Base-by-base conservation (phyloP, 2,797 vertebrate genomes). In the Siniperca scherzeri region DNA sequence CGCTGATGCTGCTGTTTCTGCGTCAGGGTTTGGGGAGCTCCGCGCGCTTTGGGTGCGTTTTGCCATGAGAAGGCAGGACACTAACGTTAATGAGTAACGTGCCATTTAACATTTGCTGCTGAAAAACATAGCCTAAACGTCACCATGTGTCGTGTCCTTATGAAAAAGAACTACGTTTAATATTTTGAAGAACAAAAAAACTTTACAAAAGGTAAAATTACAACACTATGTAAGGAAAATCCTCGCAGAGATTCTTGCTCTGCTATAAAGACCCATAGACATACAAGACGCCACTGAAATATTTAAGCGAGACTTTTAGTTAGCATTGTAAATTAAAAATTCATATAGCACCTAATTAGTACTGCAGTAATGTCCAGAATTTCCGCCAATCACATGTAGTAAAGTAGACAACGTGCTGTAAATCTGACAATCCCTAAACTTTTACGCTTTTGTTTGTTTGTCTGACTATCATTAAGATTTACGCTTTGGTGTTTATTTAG, bases 1-100 rank as follows among this genome's bases (percentile, higher is more conserved):
- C 16, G 65, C 74, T 27, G 69, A 38, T 30, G 77, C 56, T 40
- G 74, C 60, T 22, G 33, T 8, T 13, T 22, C 48, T 71, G 64
- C 68, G 74, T 57, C 80, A 78, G 55, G 76, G 38, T 72, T 73
- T 70, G 85, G 68, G 50, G 33, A 87, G 66, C 72, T 70, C 25
- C 55, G 70, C 55, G 80, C 85, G 84, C 78, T 70, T 64, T 73
- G 65, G 69, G 17, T 33, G 70, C 68, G 42, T 71, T 38, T 56
- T 36, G 21, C 33, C 38, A 13, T 2, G 33, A 59, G 22, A 60
- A 30, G 25, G 19, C 7, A 25, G 21, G 10, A 27, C 44, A n/a
- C 22, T 7, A 36, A 36, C 3, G 38, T 67, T 53, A 9, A 64
- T 7, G 21, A 52, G n/a, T 7, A 17, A 55, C 9, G 7, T 44